phyloP scores from a whole-genome alignment of 2,113 vertebrate genomes.

The Aplodontia rufa region DNA sequence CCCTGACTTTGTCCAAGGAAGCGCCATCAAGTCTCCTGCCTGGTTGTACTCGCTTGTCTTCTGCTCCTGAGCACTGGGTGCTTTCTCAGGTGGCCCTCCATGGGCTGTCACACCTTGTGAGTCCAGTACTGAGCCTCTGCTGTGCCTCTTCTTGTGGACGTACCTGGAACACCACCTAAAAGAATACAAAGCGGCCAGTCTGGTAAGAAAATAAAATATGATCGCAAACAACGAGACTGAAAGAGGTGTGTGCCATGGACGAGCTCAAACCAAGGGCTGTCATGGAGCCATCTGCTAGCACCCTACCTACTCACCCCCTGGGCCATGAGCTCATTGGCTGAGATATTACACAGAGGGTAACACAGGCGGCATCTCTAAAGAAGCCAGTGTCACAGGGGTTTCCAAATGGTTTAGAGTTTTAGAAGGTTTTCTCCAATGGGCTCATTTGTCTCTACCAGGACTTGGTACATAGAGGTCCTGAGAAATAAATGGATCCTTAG shows the following conservation, averaged over 20 bases:
- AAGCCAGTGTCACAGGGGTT: not conserved
- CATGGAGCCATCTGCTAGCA: rapidly evolving
- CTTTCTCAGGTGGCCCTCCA: rapidly evolving
- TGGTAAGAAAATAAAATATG: not conserved
- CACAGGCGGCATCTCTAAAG: not conserved
- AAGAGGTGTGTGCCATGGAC: not conserved
- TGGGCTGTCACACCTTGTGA: rapidly evolving
- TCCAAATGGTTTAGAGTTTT: not conserved
- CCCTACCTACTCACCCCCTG: rapidly evolving
- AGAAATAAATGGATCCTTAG: not conserved
- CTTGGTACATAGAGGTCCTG: not conserved
- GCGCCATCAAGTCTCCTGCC: not conserved
- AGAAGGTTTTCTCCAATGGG: not conserved
- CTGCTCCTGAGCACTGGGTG: not conserved
- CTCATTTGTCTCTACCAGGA: too few species aligned
- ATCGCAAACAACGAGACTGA: not conserved
- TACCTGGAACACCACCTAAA: not conserved
- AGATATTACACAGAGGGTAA: not conserved
- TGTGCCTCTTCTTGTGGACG: too few species aligned
- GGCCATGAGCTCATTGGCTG: not conserved
- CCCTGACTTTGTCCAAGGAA: not conserved
- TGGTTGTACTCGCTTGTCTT: rapidly evolving
- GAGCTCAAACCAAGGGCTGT: rapidly evolving
- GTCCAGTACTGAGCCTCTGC: not conserved
- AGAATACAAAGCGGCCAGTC: not conserved